These are phyloP conservation scores for Sycophila sp. DNA, from an alignment of 1,140 invertebrate genomes.

Conservation along the genomic window DNA sequence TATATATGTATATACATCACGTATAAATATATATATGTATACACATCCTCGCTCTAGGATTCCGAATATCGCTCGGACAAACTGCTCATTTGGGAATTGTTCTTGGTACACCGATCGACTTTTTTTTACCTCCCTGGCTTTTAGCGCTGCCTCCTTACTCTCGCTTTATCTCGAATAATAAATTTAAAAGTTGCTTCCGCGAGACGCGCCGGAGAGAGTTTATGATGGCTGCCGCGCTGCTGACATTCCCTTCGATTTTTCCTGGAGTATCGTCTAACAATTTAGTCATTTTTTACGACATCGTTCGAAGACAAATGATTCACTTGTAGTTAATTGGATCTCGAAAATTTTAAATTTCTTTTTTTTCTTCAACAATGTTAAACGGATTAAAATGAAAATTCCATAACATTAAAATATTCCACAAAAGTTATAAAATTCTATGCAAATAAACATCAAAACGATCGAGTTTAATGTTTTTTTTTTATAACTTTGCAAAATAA, in stretches of 20 bases:
- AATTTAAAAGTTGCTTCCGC: slow-evolving; percentile 8
- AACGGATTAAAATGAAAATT: too few species aligned
- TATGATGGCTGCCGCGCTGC: background rate
- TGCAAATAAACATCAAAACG: too few species aligned
- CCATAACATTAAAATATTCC: too few species aligned
- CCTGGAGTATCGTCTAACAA: background rate
- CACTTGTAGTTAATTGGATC: too few species aligned
- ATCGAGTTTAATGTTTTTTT: too few species aligned
- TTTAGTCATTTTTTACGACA: slow-evolving; percentile 2
- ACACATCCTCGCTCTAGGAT: background rate
- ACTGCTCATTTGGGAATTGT: slow-evolving; percentile 34
- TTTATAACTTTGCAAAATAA: too few species aligned
- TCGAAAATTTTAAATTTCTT: too few species aligned
- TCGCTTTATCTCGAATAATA: slow-evolving; percentile 23
- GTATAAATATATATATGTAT: too few species aligned
- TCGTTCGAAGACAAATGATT: background rate
- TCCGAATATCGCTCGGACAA: slow-evolving; percentile 19
- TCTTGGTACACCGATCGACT: background rate
- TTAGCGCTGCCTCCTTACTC: too few species aligned
- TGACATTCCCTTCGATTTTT: background rate
- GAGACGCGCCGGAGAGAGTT: background rate
- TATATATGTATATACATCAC: too few species aligned
- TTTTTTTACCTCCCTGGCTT: background rate
- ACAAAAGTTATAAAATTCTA: too few species aligned
- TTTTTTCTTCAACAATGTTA: background rate